phyloP scores from a whole-genome alignment of 2,113 vertebrate genomes.

The Corythoichthys haematopterus region DNA sequence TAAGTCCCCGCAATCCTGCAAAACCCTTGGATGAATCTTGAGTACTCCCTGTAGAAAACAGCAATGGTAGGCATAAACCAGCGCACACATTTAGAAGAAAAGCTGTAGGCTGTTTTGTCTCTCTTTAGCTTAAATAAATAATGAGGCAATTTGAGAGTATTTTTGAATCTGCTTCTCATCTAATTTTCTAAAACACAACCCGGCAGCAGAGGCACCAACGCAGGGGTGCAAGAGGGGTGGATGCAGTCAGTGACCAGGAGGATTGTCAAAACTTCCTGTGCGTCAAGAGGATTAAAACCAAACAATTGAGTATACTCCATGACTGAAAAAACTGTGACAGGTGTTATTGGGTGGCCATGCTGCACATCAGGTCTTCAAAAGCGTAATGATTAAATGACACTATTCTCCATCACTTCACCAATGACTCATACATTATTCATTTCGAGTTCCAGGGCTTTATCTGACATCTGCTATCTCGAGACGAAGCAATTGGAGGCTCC shows the following conservation, averaged over 20 bases:
- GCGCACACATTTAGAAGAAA: conserved; percentile 4
- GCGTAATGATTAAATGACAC: not conserved
- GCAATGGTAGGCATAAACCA: conserved; percentile 4
- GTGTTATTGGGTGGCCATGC: not conserved
- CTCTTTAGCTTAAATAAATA: conserved; percentile 25
- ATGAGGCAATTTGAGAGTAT: conserved; percentile 16
- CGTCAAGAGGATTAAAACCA: not conserved
- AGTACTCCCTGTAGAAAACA: conserved; percentile 14
- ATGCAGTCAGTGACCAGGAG: not conserved
- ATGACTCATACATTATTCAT: conserved; percentile 17
- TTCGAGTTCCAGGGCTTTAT: not conserved
- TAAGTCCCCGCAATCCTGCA: conserved; percentile 9
- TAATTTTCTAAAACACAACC: not conserved
- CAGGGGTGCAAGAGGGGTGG: not conserved
- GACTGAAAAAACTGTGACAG: not conserved
- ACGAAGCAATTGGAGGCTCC: conserved; percentile 10
- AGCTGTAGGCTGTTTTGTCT: conserved; percentile 9
- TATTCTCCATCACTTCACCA: not conserved
- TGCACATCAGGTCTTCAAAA: not conserved
- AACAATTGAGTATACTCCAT: not conserved
- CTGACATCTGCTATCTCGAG: conserved; percentile 13
- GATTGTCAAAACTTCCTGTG: not conserved
- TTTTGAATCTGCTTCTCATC: conserved; percentile 7
- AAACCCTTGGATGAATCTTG: not conserved
- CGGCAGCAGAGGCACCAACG: not conserved